Base-by-base conservation (phyloP, 2,888 invertebrate genomes). In the Torymus tubicola region DNA sequence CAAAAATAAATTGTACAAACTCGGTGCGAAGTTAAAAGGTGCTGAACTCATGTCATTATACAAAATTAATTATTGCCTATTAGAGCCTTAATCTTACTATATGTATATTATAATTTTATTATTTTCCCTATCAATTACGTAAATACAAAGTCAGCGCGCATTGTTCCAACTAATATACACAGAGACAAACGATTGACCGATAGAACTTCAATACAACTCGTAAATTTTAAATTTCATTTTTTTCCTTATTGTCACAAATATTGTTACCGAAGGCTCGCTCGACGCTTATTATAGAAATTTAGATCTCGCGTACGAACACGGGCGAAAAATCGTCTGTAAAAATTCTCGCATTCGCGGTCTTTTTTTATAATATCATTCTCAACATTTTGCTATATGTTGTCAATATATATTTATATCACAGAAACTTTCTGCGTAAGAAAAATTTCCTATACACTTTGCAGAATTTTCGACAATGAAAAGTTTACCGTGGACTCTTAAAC, bases 221-320 rank as follows among this genome's bases (percentile, higher is more conserved):
- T 42, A 42, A 58, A 58, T 60, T 24, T 14, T 8, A 16, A 63
- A 50, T 50, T 42, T 42, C 42, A 53, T 64, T 76, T 69, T 76
- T 69, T 67, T 69, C n/a, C 16, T 76, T 65, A 63, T 67, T 75
- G 52, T 58, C 63, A 55, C 58, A 52, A 71, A 57, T 42, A 68
- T 68, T 73, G n/a, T 24, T 52, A 57, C 65, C 78, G 63, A 74
- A 81, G 78, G 75, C 58, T 76, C 42, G 55, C 78, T 67, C 70
- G 53, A 64, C 13, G 16, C 55, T 70, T 67, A 42, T 3, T 31
- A 42, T 8, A 42, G 10, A 8, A 58, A 67, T 77, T 76, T 52
- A 52, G 8, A 70, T 74, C 13, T 67, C 50, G 18, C 57, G 21
- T 57, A 71, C 57, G 50, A 31, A 52, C 70, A 64, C 64, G 58